Percentiles rank a stretch among this genome's conserved stretches.
These are phyloP conservation scores for Sarcophaga rosellei DNA, from an alignment of 2,888 invertebrate genomes.

Conservation along the genomic window DNA sequence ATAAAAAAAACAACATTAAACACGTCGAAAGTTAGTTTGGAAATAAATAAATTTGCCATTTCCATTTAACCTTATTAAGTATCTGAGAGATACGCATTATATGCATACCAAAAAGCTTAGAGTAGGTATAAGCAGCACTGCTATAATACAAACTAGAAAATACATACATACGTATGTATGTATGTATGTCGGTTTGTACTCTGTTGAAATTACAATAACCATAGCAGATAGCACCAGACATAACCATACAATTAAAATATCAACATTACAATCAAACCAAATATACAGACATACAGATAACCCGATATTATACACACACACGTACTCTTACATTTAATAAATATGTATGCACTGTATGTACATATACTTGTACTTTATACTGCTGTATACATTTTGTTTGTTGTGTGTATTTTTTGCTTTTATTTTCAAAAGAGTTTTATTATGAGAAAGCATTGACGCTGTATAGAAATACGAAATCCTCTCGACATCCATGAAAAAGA, in stretches of 20 bases:
- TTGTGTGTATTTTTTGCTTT: neutral
- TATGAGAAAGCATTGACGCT: conserved; percentile 12
- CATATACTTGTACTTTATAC: conserved; percentile 16
- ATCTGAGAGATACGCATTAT: conserved; percentile 65
- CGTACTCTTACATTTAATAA: neutral
- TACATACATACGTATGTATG: too few species aligned
- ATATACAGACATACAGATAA: neutral
- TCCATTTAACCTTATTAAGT: conserved; percentile 68
- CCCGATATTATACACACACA: too few species aligned
- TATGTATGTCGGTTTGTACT: neutral
- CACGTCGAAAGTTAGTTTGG: neutral
- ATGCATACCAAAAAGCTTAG: conserved; percentile 35
- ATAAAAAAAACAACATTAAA: neutral
- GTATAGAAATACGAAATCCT: neutral
- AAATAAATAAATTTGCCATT: conserved; percentile 58
- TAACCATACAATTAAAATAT: conserved; percentile 54
- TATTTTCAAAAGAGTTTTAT: conserved; percentile 48
- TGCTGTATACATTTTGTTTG: conserved; percentile 26
- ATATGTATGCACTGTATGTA: conserved; percentile 4
- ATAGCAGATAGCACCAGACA: conserved; percentile 55
- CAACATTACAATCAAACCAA: conserved; percentile 6
- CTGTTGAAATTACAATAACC: conserved; percentile 49
- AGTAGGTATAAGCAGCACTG: neutral
- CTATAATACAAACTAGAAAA: conserved; percentile 37
- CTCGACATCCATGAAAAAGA: neutral